Evolutionary conservation across 1,140 invertebrate species (phyloP), one percentile per base, ranked within the genome.

Genomic region (Heliconius eleuchia): DNA sequence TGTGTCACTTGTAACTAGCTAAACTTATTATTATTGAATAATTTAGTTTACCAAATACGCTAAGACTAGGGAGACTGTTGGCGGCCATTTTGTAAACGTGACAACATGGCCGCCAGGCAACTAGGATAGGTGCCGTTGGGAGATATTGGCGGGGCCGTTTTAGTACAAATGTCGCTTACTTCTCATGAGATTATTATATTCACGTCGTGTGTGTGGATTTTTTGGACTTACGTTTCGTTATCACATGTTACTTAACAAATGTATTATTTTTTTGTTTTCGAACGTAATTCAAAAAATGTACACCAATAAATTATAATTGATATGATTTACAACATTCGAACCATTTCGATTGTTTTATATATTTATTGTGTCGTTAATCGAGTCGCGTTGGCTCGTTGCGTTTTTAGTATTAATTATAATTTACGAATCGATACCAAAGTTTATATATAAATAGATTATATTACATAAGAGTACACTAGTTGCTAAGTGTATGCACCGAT

Each of bases 361-460:
- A 1, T 66, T 60, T 60, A 60, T 16, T 60, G n/a, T 23, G 19
- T n/a, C n/a, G 19, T 23, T 19, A 13, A 19, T 60, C 23, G 57
- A 60, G 57, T 60, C 57, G 23, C n/a, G 57, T 9, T 60, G 57
- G 23, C 57, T 66, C 9, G 6, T 70, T n/a, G 7, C 8, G 27
- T 27, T 34, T 19, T 8, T 70, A 71, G 74, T 76, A 71, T 76
- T 76, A 76, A 71, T 76, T 76, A 37, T 76, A 76, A 66, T 76
- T 76, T 70, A 70, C 60, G 66, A 46, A 76, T 42, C 60, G 37
- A 76, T 76, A 76, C 74, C 74, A 76, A 76, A 76, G 74, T 70
- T 76, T 70, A 76, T 71, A 70, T 13, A 70, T 52, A 52, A 52
- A 52, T 70, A 76, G 74, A 60, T 76, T 19, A 75, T 37, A 23